Conservation (phyloP, 1,140 invertebrate genomes). For the Propsilocerus akamusi region DNA sequence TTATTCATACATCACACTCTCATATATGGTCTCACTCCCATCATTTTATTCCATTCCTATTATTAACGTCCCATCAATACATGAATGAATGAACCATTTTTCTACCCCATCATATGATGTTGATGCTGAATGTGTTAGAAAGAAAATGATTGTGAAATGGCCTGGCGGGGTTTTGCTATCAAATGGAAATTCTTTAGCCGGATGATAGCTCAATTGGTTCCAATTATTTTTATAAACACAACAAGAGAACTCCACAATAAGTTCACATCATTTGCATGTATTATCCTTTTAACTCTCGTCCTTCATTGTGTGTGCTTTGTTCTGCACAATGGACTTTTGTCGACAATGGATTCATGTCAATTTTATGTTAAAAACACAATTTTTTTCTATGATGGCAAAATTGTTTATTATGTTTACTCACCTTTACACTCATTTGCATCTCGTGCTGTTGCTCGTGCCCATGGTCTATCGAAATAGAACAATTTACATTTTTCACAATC, state of each 20-base stretch:
- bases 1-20: no score
- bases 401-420: conserved; percentile 21
- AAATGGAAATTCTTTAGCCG: no score
- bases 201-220: conserved; percentile 3
- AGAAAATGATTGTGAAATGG: no score
- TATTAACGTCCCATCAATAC: not conserved
- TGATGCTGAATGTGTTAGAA: no score
- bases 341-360: not conserved
- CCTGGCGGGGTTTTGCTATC: no score
- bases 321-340: not conserved
- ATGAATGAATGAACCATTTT: no score
- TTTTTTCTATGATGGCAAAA: not conserved
- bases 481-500: conserved; percentile 85
- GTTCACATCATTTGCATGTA: not conserved
- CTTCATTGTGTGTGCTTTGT: not conserved
- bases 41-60: not conserved
- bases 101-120: no score
- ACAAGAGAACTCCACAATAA: not conserved
- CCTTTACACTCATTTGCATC: conserved; percentile 83
- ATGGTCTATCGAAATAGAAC: conserved; percentile 81
- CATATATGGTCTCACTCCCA: no score
- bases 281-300: not conserved
- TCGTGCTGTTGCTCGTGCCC: conserved; percentile 65
- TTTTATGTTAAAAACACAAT: not conserved
- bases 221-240: not conserved